Conservation (phyloP, 2,113 vertebrate genomes). For the Xiphophorus hellerii region DNA sequence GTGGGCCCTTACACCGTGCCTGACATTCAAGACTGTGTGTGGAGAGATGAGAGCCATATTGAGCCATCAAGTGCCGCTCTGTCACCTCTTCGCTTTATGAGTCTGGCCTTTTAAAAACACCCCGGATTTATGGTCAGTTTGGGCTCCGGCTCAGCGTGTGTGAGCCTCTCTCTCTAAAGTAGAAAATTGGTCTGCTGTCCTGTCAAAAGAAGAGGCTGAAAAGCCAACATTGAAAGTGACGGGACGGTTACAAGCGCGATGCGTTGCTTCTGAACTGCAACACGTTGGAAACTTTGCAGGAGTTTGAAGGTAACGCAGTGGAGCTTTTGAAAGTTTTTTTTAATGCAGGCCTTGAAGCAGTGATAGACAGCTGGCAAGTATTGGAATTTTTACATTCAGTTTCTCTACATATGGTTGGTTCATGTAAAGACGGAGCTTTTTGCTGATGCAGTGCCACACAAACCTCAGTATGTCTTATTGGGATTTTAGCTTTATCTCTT, state of each 20-base stretch:
- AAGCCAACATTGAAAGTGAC: constrained; percentile 35
- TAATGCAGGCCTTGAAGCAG: too few species aligned
- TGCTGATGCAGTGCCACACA: neutral
- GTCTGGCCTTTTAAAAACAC: constrained; percentile 73
- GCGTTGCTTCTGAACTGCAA: neutral
- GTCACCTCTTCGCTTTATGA: constrained; percentile 70
- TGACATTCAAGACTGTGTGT: constrained; percentile 12
- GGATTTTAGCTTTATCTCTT: neutral
- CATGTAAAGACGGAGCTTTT: too few species aligned
- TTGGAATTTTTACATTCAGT: too few species aligned
- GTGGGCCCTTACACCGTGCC: neutral
- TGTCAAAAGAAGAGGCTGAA: constrained; percentile 38
- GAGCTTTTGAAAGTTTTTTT: too few species aligned
- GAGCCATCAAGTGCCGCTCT: constrained; percentile 64
- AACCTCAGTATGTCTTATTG: neutral
- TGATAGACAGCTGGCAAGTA: too few species aligned
- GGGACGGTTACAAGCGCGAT: neutral
- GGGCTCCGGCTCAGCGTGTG: constrained; percentile 45
- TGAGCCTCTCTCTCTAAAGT: constrained; percentile 15
- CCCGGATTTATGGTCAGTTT: constrained; percentile 70
- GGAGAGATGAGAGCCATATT: constrained; percentile 45
- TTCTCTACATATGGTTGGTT: too few species aligned
- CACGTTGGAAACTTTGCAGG: neutral
- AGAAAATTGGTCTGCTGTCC: constrained; percentile 29
- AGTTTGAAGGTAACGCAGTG: neutral